Evolutionary conservation across 2,113 vertebrate genomes (phyloP).

Genomic region (Urocitellus parryii): DNA sequence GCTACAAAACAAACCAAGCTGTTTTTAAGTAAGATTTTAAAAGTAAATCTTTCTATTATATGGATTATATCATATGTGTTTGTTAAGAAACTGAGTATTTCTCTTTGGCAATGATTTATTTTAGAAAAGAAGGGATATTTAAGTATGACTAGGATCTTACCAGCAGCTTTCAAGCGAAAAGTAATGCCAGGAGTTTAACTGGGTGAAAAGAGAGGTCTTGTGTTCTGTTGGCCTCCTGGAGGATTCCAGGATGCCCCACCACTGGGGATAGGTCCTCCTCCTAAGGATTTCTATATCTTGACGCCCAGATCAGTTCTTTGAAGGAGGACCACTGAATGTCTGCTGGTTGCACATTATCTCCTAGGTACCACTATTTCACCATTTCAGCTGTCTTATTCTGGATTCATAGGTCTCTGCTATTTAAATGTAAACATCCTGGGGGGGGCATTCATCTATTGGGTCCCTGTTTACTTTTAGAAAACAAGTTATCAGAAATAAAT

Average conservation of each 20-base stretch:
- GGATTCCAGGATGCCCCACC: not conserved
- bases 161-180: not conserved
- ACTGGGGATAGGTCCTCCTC: not conserved
- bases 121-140: not conserved
- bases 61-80: not conserved
- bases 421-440: not conserved
- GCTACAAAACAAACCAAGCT: not conserved
- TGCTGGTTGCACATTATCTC: not conserved
- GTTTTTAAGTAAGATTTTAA: conserved; percentile 43
- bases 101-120: not conserved
- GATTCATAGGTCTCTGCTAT: not conserved
- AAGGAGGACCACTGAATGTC: not conserved
- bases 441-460: not conserved
- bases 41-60: conserved; percentile 12
- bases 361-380: not conserved
- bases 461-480: conserved; percentile 36
- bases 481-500: not conserved
- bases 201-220: not conserved
- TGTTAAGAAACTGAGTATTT: not conserved
- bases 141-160: not conserved
- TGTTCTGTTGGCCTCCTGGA: not conserved
- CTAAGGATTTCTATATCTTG: not conserved
- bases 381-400: not conserved
- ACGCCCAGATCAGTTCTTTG: not conserved
- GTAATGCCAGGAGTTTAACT: too few relatives aligned